phyloP scores from a whole-genome alignment of 35 echinoderm and acorn worm genomes.

The Apostichopus parvimensis region DNA sequence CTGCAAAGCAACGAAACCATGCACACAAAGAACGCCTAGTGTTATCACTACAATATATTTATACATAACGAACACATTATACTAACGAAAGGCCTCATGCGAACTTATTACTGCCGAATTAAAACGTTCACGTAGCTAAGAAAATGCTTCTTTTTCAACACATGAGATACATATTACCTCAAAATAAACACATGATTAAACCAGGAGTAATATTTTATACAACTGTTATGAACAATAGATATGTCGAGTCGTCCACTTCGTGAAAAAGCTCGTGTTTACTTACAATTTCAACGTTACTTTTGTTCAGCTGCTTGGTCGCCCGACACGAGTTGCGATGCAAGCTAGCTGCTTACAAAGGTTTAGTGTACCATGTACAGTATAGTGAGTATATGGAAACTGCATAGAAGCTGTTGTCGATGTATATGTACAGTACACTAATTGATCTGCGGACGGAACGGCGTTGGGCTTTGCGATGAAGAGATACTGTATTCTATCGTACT shows the following conservation, averaged over 20 bases:
- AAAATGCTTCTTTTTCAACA: neutral
- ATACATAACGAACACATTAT: neutral
- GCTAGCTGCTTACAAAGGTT: too few relatives aligned
- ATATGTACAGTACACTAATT: too few relatives aligned
- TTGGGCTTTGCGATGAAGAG: too few relatives aligned
- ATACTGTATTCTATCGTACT: too few relatives aligned
- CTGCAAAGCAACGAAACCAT: neutral
- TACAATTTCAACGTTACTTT: neutral
- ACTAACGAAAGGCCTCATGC: neutral
- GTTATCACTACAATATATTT: neutral
- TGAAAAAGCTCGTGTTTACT: neutral
- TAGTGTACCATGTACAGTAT: too few relatives aligned
- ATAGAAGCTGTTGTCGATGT: too few relatives aligned
- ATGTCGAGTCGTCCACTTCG: neutral
- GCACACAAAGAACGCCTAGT: constrained; percentile 7
- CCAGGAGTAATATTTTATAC: neutral
- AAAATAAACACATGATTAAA: neutral
- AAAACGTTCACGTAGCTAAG: neutral
- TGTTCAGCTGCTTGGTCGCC: neutral
- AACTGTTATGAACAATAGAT: neutral
- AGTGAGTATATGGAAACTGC: too few relatives aligned
- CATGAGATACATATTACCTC: neutral
- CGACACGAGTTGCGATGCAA: neutral
- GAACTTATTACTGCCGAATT: neutral
- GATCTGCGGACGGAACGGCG: too few relatives aligned